Conservation (phyloP, 2,797 vertebrate species). For the Danio aesculapii region DNA sequence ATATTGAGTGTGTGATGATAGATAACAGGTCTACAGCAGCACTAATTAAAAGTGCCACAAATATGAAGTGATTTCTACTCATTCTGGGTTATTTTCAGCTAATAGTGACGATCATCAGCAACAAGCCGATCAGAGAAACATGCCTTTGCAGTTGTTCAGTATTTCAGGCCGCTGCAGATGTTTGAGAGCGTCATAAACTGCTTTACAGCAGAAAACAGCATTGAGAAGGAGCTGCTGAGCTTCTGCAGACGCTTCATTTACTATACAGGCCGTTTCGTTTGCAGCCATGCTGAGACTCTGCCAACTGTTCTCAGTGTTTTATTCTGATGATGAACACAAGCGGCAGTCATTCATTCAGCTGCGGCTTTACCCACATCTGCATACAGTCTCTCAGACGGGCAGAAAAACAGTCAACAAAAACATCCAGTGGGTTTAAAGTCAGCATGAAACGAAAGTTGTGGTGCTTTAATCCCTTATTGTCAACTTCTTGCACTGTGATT, state of each 20-base stretch:
- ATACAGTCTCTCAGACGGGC: not conserved
- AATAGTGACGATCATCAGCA: not conserved
- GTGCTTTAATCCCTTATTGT: not conserved
- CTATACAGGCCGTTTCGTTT: not conserved
- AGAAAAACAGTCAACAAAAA: not conserved
- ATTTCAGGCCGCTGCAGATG: slow-evolving; percentile 1
- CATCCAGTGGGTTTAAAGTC: no score
- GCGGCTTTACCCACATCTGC: not conserved
- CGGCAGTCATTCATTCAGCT: not conserved
- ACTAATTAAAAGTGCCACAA: not conserved
- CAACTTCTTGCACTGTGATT: no score
- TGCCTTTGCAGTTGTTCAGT: not conserved
- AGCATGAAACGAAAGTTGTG: not conserved
- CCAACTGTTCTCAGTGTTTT: not conserved
- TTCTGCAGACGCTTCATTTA: slow-evolving; percentile 5
- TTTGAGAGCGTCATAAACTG: not conserved
- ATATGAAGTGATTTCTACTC: not conserved
- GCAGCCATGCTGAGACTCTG: not conserved
- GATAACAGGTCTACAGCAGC: not conserved
- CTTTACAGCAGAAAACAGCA: not conserved
- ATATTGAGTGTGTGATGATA: not conserved
- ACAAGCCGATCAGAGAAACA: not conserved
- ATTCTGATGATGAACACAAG: slow-evolving; percentile 6
- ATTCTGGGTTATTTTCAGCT: not conserved
- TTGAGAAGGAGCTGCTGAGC: not conserved